phyloP scores from a whole-genome alignment of 2,113 vertebrate genomes.

The Mesembrinibis cayennensis region DNA sequence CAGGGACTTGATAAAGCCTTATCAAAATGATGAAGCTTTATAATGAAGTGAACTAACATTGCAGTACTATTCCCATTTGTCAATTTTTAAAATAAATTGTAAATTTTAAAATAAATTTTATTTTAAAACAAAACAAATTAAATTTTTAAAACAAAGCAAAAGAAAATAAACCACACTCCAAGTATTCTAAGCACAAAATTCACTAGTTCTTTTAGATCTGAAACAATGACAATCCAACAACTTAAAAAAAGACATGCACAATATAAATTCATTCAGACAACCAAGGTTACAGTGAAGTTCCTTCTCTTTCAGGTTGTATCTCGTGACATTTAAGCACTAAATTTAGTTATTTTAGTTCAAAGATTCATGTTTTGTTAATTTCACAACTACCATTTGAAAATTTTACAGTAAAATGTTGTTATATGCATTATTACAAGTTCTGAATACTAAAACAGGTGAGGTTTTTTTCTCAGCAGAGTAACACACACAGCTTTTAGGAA shows the following conservation, averaged over 20 bases:
- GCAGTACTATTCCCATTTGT: not conserved
- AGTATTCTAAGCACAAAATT: not conserved
- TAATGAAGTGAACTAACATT: not conserved
- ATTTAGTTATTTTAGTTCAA: not conserved
- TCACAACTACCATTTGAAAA: not conserved
- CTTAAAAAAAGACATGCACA: not conserved
- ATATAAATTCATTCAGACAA: not conserved
- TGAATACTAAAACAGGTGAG: not conserved
- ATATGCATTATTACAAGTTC: not conserved
- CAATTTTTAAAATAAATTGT: not conserved
- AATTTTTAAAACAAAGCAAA: too few relatives aligned
- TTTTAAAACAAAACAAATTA: not conserved
- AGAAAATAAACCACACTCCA: not conserved
- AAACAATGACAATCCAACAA: not conserved
- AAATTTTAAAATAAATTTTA: not conserved
- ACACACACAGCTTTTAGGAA: not conserved
- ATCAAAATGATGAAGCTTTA: not conserved
- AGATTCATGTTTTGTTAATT: not conserved
- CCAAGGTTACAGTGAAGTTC: not conserved
- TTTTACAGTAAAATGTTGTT: not conserved
- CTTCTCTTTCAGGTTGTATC: not conserved
- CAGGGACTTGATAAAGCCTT: not conserved
- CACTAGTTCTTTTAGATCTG: not conserved
- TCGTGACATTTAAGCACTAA: not conserved
- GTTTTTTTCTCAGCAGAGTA: not conserved